Evolutionary conservation across 2,113 vertebrate genomes (phyloP), one percentile per base, ranked within the genome.

Genomic region (Malurus elegans): DNA sequence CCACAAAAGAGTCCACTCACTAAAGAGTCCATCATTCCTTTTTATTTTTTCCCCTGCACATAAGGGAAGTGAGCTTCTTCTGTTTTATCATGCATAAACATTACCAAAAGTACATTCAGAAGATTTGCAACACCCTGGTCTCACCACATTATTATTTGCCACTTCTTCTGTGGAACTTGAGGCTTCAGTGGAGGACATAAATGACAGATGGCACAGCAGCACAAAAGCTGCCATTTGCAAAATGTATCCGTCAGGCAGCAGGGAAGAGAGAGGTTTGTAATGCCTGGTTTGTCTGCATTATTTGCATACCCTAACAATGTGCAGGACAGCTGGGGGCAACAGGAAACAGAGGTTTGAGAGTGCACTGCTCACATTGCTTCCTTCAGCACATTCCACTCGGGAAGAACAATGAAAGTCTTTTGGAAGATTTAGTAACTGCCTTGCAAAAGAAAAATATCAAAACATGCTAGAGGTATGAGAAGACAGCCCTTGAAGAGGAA

Each of bases 351-450:
- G 20, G 92, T 84, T 96, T 96, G 85, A 96, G 84, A 97, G 96
- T 94, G 94, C 95, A 96, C 64, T 14, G 82, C 80, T 97, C 97
- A 97, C 97, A 96, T 94, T 92, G 93, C 95, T 98, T 97, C 96
- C 97, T 97, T 70, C 82, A 92, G 87, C 79, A 84, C 92, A 95
- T 91, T 97, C 93, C 56, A 51, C 29, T 56, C 14, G 38, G 67
- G 36, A 81, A 51, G 80, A 96, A 95, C 96, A 97, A 97, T 96
- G 94, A 51, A 78, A 88, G 50, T 60, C 56, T 91, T 86, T 95
- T 10, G 15, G 38, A 94, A 96, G 73, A 94, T 91, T 86, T 94
- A 76, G 60, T 75, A 21, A 60, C 64, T 82, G 79, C 82, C 28
- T 65, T 54, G 57, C 62, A 69, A 86, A 89, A 94, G 85, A 92